Conservation (phyloP, 2,888 invertebrate genomes). For the Girardia tigrina region DNA sequence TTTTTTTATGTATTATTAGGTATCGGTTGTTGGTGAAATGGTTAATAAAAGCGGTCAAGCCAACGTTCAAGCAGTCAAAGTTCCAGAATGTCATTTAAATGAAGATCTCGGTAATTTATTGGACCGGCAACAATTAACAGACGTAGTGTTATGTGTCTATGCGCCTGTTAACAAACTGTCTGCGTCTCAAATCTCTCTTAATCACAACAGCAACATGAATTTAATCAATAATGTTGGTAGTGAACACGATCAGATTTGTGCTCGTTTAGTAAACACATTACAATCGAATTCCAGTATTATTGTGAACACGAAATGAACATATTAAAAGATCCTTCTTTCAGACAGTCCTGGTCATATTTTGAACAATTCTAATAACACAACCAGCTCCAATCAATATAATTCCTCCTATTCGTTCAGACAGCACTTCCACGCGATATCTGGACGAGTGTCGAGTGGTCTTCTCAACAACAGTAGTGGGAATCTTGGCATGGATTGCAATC, state of each 20-base stretch:
- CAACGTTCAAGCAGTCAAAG: conserved; percentile 88
- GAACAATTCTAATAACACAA: conserved; percentile 14
- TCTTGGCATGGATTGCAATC: not conserved
- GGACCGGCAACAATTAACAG: conserved; percentile 90
- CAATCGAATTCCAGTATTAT: not conserved
- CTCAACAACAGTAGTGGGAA: not conserved
- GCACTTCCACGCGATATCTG: conserved; percentile 10
- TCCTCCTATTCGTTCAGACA: conserved; percentile 1
- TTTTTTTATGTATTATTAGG: conserved; percentile 55
- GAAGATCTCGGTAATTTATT: conserved; percentile 87
- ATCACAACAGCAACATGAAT: conserved; percentile 16
- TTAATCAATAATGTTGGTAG: conserved; percentile 18
- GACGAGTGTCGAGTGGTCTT: conserved; percentile 4
- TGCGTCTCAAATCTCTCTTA: not conserved
- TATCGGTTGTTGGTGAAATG: conserved; percentile 92
- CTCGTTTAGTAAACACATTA: not conserved
- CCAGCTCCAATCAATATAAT: conserved; percentile 9
- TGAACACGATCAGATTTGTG: conserved; percentile 6
- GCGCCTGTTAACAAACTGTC: not conserved
- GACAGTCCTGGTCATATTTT: not conserved
- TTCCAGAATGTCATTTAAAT: conserved; percentile 64
- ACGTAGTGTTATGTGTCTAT: conserved; percentile 68
- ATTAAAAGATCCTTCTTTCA: not conserved
- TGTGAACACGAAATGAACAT: not conserved
- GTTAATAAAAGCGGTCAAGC: conserved; percentile 97